A percentile compares a stretch with the other conserved stretches of the same genome.
phyloP scores from a whole-genome alignment of 2,888 invertebrate genomes.

The Agonopterix alstromeriana region DNA sequence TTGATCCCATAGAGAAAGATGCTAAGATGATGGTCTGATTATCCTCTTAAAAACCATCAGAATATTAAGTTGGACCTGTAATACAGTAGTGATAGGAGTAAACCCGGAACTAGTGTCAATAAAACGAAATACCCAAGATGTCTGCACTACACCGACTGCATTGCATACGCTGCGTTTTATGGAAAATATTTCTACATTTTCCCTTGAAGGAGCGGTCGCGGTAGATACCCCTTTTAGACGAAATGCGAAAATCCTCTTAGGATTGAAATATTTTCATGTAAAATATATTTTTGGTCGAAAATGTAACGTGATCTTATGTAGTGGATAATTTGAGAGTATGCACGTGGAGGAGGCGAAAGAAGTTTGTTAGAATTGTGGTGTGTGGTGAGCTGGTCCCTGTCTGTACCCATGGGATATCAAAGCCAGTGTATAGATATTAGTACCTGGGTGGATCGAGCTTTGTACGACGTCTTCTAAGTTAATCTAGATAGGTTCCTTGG shows the following conservation, averaged over 20 bases:
- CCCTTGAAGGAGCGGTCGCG: slow-evolving; percentile 1
- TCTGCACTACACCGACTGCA: not conserved
- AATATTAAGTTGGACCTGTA: too few species aligned
- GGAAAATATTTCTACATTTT: slow-evolving; percentile 10
- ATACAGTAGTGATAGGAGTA: not conserved
- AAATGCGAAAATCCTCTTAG: slow-evolving; percentile 12
- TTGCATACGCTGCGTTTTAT: slow-evolving; percentile 7
- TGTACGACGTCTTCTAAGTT: too few species aligned
- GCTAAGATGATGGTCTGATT: too few species aligned
- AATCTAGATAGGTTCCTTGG: too few species aligned
- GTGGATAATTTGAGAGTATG: not conserved
- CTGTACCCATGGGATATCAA: too few species aligned
- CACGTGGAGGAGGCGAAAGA: not conserved
- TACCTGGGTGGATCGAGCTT: too few species aligned
- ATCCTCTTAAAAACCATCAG: too few species aligned
- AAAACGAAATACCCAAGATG: slow-evolving; percentile 6
- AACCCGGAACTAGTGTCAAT: slow-evolving; percentile 8
- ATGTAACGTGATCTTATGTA: not conserved
- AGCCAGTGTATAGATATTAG: too few species aligned
- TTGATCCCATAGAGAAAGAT: too few species aligned
- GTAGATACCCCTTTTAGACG: slow-evolving; percentile 8
- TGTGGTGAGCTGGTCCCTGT: too few species aligned
- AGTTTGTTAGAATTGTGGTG: too few species aligned
- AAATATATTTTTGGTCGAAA: slow-evolving; percentile 5
- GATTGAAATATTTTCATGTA: slow-evolving; percentile 11